phyloP scores from a whole-genome alignment of 92 coral and sea anemone genomes.

The Pocillopora meandrina region DNA sequence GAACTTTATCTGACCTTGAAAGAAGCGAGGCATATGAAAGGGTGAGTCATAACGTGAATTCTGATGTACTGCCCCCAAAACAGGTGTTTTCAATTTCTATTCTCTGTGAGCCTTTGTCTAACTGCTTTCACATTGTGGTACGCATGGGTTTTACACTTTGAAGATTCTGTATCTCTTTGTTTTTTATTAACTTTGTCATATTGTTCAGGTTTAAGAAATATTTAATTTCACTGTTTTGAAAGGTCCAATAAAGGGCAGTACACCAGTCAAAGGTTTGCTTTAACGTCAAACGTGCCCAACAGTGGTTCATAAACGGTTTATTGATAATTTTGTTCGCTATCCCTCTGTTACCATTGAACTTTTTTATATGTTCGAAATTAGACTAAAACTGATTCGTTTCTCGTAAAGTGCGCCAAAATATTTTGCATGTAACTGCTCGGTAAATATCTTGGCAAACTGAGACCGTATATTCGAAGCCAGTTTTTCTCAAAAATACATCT shows the following conservation, averaged over 20 bases:
- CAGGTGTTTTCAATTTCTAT: constrained; percentile 20
- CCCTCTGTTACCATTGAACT: background rate
- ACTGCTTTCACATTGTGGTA: background rate
- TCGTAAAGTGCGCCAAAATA: background rate
- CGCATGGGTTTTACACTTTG: constrained; percentile 9
- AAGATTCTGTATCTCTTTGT: background rate
- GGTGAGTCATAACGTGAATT: constrained; percentile 29
- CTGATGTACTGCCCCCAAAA: background rate
- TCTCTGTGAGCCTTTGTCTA: background rate
- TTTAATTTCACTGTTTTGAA: constrained; percentile 2
- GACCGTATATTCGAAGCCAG: no score
- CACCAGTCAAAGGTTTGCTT: background rate
- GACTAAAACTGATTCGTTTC: background rate
- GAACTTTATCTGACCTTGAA: background rate
- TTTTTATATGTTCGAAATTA: constrained; percentile 1
- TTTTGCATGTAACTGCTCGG: background rate
- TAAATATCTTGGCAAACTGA: no score
- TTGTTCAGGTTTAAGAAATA: constrained; percentile 7
- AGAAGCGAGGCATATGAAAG: background rate
- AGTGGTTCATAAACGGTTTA: constrained; percentile 1
- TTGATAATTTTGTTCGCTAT: constrained; percentile 16
- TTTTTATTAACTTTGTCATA: constrained; percentile 1
- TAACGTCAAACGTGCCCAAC: background rate
- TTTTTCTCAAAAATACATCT: background rate
- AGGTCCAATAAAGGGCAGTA: background rate